These are phyloP conservation scores for Synodontis membranacea DNA, from an alignment of 2,113 vertebrate species.

Conservation along the genomic window DNA sequence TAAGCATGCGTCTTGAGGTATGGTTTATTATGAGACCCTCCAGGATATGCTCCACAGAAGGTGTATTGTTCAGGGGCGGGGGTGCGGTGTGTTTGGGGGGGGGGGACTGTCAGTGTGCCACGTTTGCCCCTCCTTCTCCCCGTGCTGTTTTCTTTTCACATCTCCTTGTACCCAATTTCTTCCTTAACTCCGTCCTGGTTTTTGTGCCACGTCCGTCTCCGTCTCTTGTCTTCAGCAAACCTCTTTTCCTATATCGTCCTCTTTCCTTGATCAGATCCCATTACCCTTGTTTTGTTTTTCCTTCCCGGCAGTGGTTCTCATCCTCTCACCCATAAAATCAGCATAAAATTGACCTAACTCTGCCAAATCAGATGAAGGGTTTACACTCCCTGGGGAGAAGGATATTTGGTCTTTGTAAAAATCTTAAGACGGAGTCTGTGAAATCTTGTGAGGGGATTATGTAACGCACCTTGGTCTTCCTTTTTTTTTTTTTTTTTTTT, in stretches of 20 bases:
- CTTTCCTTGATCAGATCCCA: slow-evolving; percentile 21
- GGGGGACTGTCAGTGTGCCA: neutral
- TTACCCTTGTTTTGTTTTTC: slow-evolving; percentile 36
- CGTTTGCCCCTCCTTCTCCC: slow-evolving; percentile 11
- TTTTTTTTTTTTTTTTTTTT: no score
- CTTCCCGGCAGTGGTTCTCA: slow-evolving; percentile 65
- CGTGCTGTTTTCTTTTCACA: neutral
- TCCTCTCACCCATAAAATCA: slow-evolving; percentile 81
- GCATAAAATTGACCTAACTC: slow-evolving; percentile 79
- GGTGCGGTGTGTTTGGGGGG: neutral
- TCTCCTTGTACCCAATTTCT: neutral
- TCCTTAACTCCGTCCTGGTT: slow-evolving; percentile 15
- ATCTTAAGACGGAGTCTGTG: slow-evolving; percentile 69
- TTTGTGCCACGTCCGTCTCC: slow-evolving; percentile 26
- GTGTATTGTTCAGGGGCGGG: slow-evolving; percentile 32
- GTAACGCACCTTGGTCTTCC: slow-evolving; percentile 65
- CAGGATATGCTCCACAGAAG: slow-evolving; percentile 48
- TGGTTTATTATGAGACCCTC: slow-evolving; percentile 51
- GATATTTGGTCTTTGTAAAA: slow-evolving; percentile 64
- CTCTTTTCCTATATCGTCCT: neutral
- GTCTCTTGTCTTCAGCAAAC: neutral
- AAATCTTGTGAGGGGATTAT: slow-evolving; percentile 77
- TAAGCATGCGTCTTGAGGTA: slow-evolving; percentile 58
- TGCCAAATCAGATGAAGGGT: slow-evolving; percentile 66
- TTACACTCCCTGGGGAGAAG: slow-evolving; percentile 53